phyloP scores from a whole-genome alignment of 2,113 vertebrate genomes.

The Ciconia boyciana region DNA sequence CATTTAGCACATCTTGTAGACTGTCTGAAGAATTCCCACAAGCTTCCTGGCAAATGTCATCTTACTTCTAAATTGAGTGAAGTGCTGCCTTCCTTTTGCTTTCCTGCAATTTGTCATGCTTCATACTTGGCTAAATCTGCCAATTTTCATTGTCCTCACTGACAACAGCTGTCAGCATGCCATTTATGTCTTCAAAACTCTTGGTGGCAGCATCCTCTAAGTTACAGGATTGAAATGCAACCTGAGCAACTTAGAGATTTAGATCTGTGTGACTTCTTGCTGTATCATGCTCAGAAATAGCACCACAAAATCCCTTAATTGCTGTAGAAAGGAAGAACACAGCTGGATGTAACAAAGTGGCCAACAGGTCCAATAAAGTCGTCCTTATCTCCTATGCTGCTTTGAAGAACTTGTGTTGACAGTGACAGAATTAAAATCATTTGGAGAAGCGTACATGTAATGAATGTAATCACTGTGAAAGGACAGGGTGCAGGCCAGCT shows the following conservation, averaged over 20 bases:
- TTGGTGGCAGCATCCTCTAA: conserved; percentile 64
- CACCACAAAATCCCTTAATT: not conserved
- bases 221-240: not conserved
- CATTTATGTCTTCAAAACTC: conserved; percentile 39
- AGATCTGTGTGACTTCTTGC: not conserved
- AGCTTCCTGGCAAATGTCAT: conserved; percentile 59
- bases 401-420: not conserved
- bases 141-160: conserved; percentile 55
- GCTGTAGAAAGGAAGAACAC: not conserved
- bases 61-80: conserved; percentile 3
- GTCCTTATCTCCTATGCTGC: not conserved
- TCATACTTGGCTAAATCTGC: conserved; percentile 60
- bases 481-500: not conserved
- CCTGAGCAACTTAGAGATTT: not conserved
- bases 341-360: not conserved
- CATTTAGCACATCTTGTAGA: conserved; percentile 51
- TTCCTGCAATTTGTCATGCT: conserved; percentile 62
- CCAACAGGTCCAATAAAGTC: not conserved
- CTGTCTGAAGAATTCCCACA: conserved; percentile 57
- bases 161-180: conserved; percentile 30
- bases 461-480: not conserved
- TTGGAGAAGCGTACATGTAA: not conserved
- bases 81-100: conserved; percentile 32
- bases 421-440: not conserved
- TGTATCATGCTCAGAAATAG: not conserved